These are phyloP conservation scores for Centruroides sculpturatus DNA, from an alignment of 1,140 invertebrate species.

Conservation along the genomic window DNA sequence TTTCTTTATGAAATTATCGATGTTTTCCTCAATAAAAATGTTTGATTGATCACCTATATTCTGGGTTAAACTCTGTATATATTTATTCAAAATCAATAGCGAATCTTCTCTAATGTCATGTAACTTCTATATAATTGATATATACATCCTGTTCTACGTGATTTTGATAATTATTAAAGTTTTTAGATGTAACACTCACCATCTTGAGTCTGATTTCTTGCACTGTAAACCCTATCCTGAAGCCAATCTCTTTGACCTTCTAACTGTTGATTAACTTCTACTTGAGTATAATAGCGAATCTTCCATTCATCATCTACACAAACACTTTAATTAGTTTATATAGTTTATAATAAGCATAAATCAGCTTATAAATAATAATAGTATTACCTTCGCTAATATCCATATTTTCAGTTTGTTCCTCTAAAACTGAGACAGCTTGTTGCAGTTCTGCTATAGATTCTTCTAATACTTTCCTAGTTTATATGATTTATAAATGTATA, in stretches of 20 bases:
- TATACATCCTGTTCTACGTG: too few species aligned
- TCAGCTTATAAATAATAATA: too few species aligned
- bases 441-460: background rate
- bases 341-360: too few species aligned
- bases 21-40: too few species aligned
- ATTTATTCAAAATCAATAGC: too few species aligned
- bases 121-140: too few species aligned
- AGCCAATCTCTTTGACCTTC: slow-evolving; percentile 17
- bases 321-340: background rate
- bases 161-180: too few species aligned
- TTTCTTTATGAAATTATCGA: too few species aligned
- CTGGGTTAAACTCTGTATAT: too few species aligned
- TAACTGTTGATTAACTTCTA: slow-evolving; percentile 18
- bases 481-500: too few species aligned
- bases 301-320: slow-evolving; percentile 17
- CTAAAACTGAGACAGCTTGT: background rate
- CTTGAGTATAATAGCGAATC: slow-evolving; percentile 16
- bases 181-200: background rate
- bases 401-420: background rate
- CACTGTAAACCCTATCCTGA: slow-evolving; percentile 15
- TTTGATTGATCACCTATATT: too few species aligned
- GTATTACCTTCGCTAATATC: background rate
- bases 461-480: background rate
- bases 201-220: slow-evolving; percentile 16
- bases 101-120: too few species aligned